These are phyloP conservation scores for Heteromyza rotundicornis DNA, from an alignment of 2,888 invertebrate genomes.

Conservation along the genomic window DNA sequence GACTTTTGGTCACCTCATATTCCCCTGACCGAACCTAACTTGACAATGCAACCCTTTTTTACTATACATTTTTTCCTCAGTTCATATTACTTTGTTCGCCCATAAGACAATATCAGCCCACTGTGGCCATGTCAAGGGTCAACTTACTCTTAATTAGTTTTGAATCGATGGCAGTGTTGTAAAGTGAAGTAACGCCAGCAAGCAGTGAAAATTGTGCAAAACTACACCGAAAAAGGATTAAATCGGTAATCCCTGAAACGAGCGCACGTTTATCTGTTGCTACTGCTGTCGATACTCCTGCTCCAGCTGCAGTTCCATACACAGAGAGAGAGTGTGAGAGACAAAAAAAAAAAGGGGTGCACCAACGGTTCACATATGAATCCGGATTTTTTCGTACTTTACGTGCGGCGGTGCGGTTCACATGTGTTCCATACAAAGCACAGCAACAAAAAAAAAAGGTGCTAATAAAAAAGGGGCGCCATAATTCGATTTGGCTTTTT, in stretches of 20 bases:
- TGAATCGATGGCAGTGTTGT: conserved; percentile 40
- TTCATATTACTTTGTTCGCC: no score
- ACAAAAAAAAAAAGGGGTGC: conserved; percentile 3
- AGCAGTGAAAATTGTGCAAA: background rate
- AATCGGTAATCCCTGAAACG: background rate
- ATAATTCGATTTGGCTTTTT: conserved; percentile 13
- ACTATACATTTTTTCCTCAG: no score
- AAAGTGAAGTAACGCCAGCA: background rate
- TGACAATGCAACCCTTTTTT: no score
- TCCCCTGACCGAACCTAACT: no score
- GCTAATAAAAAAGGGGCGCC: conserved; percentile 12
- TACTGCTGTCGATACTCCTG: background rate
- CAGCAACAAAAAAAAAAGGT: background rate
- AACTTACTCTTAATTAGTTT: conserved; percentile 55
- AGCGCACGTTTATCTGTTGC: conserved; percentile 8
- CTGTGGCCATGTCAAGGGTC: conserved; percentile 37
- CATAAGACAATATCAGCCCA: no score
- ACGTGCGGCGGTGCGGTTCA: conserved; percentile 3
- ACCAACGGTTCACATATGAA: background rate
- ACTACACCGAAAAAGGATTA: background rate
- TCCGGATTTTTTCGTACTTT: background rate
- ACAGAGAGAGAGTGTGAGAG: no score
- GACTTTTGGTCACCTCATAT: no score
- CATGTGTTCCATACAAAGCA: background rate
- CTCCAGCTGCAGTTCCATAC: background rate